These are phyloP conservation scores for Parambassis ranga DNA, from an alignment of 2,797 vertebrate genomes.

Conservation along the genomic window DNA sequence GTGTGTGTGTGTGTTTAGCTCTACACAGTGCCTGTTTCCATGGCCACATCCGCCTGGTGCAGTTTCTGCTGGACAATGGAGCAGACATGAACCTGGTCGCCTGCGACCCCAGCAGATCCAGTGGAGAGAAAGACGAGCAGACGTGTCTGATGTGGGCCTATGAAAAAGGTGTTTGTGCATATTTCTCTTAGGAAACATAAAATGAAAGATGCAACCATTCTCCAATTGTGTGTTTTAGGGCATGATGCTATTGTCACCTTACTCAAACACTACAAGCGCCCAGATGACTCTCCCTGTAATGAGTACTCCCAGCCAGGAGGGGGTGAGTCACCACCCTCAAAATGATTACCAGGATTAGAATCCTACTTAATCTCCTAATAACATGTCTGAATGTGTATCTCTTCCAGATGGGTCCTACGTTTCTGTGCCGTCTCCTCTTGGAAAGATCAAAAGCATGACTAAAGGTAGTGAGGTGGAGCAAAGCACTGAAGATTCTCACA, in stretches of 20 bases:
- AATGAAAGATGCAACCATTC: background rate
- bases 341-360: background rate
- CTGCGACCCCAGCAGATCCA: constrained; percentile 95
- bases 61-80: constrained; percentile 92
- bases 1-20: constrained; percentile 67
- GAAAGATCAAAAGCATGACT: constrained; percentile 98
- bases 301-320: constrained; percentile 97
- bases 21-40: constrained; percentile 95
- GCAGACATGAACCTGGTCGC: constrained; percentile 97
- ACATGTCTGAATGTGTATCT: constrained; percentile 17
- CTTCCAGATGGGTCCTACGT: constrained; percentile 93
- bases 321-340: constrained; percentile 76
- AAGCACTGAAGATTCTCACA: constrained; percentile 10
- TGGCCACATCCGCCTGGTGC: constrained; percentile 92
- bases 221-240: constrained; percentile 71
- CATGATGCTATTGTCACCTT: constrained; percentile 95
- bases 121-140: constrained; percentile 96
- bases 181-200: background rate
- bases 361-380: background rate
- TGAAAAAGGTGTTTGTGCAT: constrained; percentile 86
- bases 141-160: constrained; percentile 99
- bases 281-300: constrained; percentile 92
- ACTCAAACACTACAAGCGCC: constrained; percentile 94
- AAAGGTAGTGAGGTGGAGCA: constrained; percentile 86
- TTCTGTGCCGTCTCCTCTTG: constrained; percentile 93